Conservation (phyloP, 35 echinoderm and acorn worm genomes). For the Hemicentrotus pulcherrimus region DNA sequence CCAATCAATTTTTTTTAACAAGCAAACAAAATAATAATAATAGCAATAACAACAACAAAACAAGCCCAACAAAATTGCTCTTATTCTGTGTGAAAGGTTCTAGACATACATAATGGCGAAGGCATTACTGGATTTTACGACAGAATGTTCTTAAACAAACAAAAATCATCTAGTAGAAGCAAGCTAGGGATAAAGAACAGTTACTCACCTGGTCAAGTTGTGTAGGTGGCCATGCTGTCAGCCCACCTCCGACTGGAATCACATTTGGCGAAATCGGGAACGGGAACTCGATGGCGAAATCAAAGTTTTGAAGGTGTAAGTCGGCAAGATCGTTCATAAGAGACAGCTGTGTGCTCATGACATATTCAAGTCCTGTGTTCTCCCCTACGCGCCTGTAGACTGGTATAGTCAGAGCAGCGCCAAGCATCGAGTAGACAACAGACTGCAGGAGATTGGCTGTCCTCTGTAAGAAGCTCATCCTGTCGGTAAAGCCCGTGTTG, state of each 20-base stretch:
- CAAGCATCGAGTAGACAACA: not conserved
- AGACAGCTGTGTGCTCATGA: not conserved
- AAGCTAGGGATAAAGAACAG: not conserved
- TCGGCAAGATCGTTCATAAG: not conserved
- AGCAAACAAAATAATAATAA: too few relatives aligned
- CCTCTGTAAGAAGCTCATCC: not conserved
- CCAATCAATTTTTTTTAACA: too few relatives aligned
- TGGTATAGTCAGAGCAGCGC: not conserved
- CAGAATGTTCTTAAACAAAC: not conserved
- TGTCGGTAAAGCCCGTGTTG: not conserved
- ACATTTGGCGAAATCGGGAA: conserved; percentile 25
- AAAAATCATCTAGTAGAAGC: too few relatives aligned
- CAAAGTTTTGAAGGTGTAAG: not conserved
- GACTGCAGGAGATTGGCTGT: not conserved
- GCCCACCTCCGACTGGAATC: conserved; percentile 35
- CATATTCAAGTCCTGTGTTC: not conserved
- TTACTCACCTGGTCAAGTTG: not conserved
- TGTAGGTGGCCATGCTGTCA: not conserved
- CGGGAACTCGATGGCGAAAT: conserved; percentile 34
- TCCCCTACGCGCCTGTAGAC: not conserved
- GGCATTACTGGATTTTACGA: not conserved
- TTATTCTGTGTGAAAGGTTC: too few relatives aligned
- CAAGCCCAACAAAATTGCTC: too few relatives aligned
- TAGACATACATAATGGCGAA: too few relatives aligned
- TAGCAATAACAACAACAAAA: too few relatives aligned